Evolutionary conservation across 2,113 vertebrate genomes (phyloP).

Genomic region (Carollia perspicillata): DNA sequence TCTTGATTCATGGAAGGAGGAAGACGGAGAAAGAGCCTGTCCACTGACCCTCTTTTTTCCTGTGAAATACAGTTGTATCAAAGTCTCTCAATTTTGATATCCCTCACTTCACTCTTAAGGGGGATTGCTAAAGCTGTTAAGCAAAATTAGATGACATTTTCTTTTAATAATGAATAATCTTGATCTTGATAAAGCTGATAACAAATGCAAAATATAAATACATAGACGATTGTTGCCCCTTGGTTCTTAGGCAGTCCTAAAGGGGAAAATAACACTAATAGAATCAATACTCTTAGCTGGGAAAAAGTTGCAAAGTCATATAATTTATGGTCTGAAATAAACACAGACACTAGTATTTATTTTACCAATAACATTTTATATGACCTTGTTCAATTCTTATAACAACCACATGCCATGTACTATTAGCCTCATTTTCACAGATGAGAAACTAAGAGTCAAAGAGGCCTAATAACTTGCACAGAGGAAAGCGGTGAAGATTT

Average conservation of each 20-base stretch:
- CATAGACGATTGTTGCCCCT: background rate
- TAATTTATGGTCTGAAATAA: background rate
- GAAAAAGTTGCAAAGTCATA: background rate
- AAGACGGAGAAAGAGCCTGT: background rate
- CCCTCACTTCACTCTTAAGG: background rate
- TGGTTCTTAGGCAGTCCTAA: background rate
- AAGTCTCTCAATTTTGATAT: background rate
- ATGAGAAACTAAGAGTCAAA: background rate
- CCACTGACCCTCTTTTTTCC: background rate
- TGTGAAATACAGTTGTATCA: background rate
- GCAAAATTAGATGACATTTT: background rate
- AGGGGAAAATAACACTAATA: background rate
- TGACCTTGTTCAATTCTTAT: conserved; percentile 39
- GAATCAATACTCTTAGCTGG: background rate
- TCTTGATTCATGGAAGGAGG: background rate
- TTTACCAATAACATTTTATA: conserved; percentile 41
- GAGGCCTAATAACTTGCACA: background rate
- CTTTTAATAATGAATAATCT: background rate
- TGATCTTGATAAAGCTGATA: background rate
- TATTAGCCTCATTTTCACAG: conserved; percentile 29
- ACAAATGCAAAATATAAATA: background rate
- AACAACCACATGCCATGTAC: background rate
- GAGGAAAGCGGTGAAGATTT: background rate
- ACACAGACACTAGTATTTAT: conserved; percentile 4
- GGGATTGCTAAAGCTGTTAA: background rate